phyloP scores from a whole-genome alignment of 1,140 invertebrate species.

The Leguminivora glycinivorella region DNA sequence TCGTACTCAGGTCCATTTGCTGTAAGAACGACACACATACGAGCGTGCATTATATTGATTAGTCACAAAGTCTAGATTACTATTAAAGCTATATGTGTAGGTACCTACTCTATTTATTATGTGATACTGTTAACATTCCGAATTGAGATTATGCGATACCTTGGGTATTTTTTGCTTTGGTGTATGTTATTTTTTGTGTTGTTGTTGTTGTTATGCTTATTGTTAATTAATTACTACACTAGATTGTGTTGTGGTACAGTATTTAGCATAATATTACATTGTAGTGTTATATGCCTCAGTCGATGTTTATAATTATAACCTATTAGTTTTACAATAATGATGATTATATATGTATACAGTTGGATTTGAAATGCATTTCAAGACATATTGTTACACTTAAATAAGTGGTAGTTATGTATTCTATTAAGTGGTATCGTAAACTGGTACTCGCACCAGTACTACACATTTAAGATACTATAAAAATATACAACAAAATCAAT shows the following conservation, averaged over 20 bases:
- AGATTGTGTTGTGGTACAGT: background rate
- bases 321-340: background rate
- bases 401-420: no score
- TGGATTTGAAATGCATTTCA: background rate
- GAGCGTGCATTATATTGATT: slow-evolving; percentile 4
- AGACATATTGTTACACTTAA: no score
- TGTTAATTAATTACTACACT: background rate
- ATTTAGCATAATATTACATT: slow-evolving; percentile 15
- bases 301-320: background rate
- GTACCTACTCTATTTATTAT: background rate
- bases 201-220: background rate
- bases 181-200: background rate
- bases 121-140: slow-evolving; percentile 26
- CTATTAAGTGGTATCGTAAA: no score
- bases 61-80: background rate
- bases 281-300: slow-evolving; percentile 1
- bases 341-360: background rate
- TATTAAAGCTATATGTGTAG: background rate
- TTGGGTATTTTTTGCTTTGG: slow-evolving; percentile 21
- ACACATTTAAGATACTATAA: no score
- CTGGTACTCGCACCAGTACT: no score
- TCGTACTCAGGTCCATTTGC: background rate
- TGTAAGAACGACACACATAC: background rate
- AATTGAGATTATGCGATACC: slow-evolving; percentile 3
- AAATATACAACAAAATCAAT: background rate